Conservation (phyloP, 2,113 vertebrate genomes). For the Dicerorhinus sumatrensis region DNA sequence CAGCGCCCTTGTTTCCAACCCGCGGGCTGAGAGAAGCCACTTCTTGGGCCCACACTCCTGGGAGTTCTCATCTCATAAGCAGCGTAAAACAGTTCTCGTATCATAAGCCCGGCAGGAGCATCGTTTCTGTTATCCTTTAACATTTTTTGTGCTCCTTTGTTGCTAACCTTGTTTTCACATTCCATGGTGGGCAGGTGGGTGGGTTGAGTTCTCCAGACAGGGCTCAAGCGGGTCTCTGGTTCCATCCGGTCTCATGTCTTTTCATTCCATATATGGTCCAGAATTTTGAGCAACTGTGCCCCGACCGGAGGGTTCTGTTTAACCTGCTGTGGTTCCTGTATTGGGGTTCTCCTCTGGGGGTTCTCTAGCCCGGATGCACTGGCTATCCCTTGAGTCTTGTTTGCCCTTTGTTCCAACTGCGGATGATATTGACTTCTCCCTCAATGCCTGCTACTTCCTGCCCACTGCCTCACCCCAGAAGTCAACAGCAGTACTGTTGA, state of each 20-base stretch:
- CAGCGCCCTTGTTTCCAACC: fast-evolving
- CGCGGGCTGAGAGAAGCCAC: fast-evolving
- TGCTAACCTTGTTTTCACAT: neutral
- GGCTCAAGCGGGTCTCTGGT: neutral
- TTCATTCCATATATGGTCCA: neutral
- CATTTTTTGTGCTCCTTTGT: neutral
- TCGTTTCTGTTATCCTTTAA: too few species aligned
- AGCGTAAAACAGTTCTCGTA: too few species aligned
- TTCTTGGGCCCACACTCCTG: fast-evolving
- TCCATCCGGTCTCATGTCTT: neutral
- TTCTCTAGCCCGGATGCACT: neutral
- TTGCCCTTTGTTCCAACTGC: neutral
- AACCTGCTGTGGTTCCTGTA: neutral
- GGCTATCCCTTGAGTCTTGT: neutral
- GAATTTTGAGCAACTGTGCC: neutral
- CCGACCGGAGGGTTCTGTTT: neutral
- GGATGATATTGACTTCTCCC: neutral
- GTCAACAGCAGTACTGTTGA: neutral
- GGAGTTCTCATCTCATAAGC: too few species aligned
- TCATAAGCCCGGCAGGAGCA: neutral
- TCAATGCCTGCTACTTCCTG: neutral
- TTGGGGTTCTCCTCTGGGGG: neutral
- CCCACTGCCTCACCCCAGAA: neutral
- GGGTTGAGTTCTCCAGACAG: neutral
- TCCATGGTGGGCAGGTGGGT: neutral